Evolutionary conservation across 2,113 vertebrate species (phyloP), one percentile per base, ranked within the genome.

Genomic region (Sterna hirundo): DNA sequence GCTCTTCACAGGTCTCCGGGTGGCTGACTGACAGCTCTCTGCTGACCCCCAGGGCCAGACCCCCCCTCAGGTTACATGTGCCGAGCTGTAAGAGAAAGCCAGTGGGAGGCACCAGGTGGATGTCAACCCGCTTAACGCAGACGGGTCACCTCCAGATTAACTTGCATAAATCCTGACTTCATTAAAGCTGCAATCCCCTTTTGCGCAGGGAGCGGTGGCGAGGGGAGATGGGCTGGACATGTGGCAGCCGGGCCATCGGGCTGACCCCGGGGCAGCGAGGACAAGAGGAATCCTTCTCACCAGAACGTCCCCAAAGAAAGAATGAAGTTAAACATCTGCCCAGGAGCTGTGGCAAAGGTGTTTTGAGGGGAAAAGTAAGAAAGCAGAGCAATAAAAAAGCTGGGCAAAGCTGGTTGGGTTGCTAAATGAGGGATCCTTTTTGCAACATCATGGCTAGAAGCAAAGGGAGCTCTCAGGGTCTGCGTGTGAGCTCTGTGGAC

Each of bases 361-460:
- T 98, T 97, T 94, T n/a, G 34, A 52, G 58, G 86, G 60, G 23
- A 23, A 49, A n/a, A 61, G 32, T 18, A 38, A 81, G 83, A 66
- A 58, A 52, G 76, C 61, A 20, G 78, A 93, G 55, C 95, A 95
- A 96, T 97, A 94, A 87, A 91, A 95, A 95, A 96, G 96, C 87
- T 91, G 96, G 95, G 88, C 86, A 97, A 98, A 98, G 98, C 97
- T 97, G 97, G 98, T 97, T 96, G 71, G 83, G 96, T 95, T 95
- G 98, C 97, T 58, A 21, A 60, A 86, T 60, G 92, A 70, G 5
- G 32, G 74, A 47, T 69, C 10, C 26, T 47, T 57, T 71, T 66
- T 46, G n/a, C 57, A 62, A 11, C 2, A 1, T 5, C 57, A 16
- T 55, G 18, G 44, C 57, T 90, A 85, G 76, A 46, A 61, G 64